phyloP scores from a whole-genome alignment of 2,113 vertebrate genomes.

The Otis tarda region DNA sequence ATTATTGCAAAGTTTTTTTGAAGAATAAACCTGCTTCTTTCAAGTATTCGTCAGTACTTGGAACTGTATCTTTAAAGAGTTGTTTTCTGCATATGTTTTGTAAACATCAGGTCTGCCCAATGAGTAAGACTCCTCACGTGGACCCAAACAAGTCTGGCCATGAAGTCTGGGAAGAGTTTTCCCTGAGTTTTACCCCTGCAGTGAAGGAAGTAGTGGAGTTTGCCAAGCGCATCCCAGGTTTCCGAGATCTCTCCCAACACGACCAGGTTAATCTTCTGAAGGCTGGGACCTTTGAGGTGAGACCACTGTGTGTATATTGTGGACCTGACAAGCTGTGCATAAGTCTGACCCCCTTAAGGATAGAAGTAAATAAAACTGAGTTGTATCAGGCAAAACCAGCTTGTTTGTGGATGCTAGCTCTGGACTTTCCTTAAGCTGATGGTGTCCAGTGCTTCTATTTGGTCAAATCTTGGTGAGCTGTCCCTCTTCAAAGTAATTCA shows the following conservation, averaged over 20 bases:
- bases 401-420: not conserved
- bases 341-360: not conserved
- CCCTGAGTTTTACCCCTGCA: slow-evolving; percentile 94
- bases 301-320: not conserved
- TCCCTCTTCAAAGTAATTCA: not conserved
- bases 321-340: not conserved
- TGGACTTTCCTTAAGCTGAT: not conserved
- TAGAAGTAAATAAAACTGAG: not conserved
- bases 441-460: not conserved
- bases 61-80: not conserved
- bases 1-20: not conserved
- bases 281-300: slow-evolving; percentile 97
- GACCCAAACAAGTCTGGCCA: slow-evolving; percentile 91
- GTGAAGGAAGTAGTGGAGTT: slow-evolving; percentile 98
- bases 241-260: slow-evolving; percentile 91
- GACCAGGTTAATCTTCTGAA: slow-evolving; percentile 97
- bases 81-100: slow-evolving; percentile 22
- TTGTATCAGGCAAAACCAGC: not conserved
- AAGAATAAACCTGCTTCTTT: not conserved
- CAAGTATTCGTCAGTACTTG: not conserved
- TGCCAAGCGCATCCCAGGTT: slow-evolving; percentile 93
- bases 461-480: not conserved
- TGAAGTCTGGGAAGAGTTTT: slow-evolving; percentile 98
- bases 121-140: slow-evolving; percentile 90
- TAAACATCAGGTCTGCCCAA: slow-evolving; percentile 88